phyloP scores from a whole-genome alignment of 2,113 vertebrate species.

The Toxostoma redivivum region DNA sequence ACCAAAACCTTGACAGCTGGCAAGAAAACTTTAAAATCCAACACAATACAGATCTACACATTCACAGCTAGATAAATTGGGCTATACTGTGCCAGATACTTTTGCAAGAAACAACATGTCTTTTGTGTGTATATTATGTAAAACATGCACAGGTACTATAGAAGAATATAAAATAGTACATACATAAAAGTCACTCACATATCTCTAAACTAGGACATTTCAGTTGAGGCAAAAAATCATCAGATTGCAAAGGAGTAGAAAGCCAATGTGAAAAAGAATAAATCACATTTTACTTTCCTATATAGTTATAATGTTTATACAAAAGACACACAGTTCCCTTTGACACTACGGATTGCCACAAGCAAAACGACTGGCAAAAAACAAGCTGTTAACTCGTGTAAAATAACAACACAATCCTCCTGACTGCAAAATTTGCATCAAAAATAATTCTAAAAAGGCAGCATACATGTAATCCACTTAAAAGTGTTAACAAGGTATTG shows the following conservation, averaged over 20 bases:
- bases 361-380: conserved; percentile 11
- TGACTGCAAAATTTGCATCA: background rate
- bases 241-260: background rate
- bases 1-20: background rate
- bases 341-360: background rate
- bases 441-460: background rate
- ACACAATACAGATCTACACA: background rate
- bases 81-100: background rate
- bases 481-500: background rate
- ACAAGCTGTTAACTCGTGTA: background rate
- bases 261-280: conserved; percentile 3
- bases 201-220: background rate
- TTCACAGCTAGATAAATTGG: background rate
- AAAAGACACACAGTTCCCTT: background rate
- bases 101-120: background rate
- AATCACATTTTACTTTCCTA: conserved; percentile 43
- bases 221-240: conserved; percentile 5
- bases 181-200: background rate
- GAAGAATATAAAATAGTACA: background rate
- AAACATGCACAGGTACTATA: background rate
- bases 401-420: background rate
- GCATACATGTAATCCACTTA: background rate
- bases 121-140: background rate
- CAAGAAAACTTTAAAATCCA: background rate
- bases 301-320: conserved; percentile 1